These are phyloP conservation scores for Isichthys henryi DNA, from an alignment of 2,113 vertebrate species.

Conservation along the genomic window DNA sequence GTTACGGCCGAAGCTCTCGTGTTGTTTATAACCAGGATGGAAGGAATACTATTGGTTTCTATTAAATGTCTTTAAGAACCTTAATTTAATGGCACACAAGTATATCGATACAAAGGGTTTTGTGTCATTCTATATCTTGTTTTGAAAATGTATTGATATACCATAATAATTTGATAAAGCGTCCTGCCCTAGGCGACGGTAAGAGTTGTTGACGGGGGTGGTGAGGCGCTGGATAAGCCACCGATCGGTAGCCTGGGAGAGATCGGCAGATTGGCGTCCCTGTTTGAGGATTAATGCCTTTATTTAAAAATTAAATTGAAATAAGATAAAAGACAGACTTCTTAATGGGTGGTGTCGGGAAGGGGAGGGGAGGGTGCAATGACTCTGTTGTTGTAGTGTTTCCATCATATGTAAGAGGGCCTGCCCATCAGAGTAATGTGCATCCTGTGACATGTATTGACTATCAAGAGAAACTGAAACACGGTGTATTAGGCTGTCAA, in stretches of 20 bases:
- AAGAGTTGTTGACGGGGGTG: neutral
- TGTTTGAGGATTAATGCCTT: neutral
- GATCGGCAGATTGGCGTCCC: neutral
- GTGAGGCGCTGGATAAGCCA: neutral
- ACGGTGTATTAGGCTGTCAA: no score
- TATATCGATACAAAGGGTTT: neutral
- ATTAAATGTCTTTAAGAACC: neutral
- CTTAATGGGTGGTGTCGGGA: neutral
- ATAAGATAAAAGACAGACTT: neutral
- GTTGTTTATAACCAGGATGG: neutral
- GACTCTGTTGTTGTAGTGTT: neutral
- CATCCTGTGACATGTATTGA: no score
- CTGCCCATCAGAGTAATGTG: no score
- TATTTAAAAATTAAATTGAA: neutral
- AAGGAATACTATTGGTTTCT: neutral
- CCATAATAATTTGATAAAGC: neutral
- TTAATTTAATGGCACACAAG: neutral
- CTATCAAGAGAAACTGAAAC: no score
- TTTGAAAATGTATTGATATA: neutral
- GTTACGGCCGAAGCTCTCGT: neutral
- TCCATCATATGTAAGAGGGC: no score
- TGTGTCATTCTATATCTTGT: neutral
- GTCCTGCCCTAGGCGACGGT: neutral
- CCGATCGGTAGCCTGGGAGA: neutral
- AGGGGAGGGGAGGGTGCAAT: neutral